phyloP scores from a whole-genome alignment of 2,113 vertebrate genomes.

The Amphiprion percula region DNA sequence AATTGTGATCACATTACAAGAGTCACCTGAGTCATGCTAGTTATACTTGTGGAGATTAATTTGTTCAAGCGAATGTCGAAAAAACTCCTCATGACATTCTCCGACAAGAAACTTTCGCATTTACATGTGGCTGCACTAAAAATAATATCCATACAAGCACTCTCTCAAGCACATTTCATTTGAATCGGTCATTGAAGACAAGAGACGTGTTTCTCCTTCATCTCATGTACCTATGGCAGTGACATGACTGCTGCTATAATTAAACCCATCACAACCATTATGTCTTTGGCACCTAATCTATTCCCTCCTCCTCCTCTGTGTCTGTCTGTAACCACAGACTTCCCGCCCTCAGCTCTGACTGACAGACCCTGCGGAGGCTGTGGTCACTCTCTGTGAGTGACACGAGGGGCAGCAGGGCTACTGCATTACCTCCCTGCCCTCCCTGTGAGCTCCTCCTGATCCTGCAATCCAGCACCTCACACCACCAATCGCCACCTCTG shows the following conservation, averaged over 20 bases:
- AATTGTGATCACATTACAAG: slow-evolving; percentile 24
- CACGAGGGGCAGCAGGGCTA: slow-evolving; percentile 66
- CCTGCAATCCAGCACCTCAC: slow-evolving; percentile 77
- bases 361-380: slow-evolving; percentile 79
- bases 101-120: slow-evolving; percentile 20
- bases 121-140: neutral
- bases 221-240: slow-evolving; percentile 67
- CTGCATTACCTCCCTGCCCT: slow-evolving; percentile 67
- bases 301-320: slow-evolving; percentile 59
- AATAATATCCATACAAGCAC: neutral
- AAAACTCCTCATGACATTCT: slow-evolving; percentile 3
- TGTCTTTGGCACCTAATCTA: slow-evolving; percentile 76
- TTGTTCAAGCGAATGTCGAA: neutral
- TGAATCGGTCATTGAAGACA: slow-evolving; percentile 24
- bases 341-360: slow-evolving; percentile 75
- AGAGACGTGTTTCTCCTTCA: slow-evolving; percentile 52
- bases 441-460: slow-evolving; percentile 51
- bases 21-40: neutral
- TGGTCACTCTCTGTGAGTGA: slow-evolving; percentile 76
- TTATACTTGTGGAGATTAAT: neutral
- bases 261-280: slow-evolving; percentile 75
- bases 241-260: slow-evolving; percentile 72
- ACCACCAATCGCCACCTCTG: slow-evolving; percentile 71
- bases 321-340: slow-evolving; percentile 75
- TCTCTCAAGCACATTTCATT: slow-evolving; percentile 9